A percentile compares a stretch with the other conserved stretches of the same genome.
These are phyloP conservation scores for Muschampia plurimacula DNA, from an alignment of 2,888 invertebrate species.

Conservation along the genomic window DNA sequence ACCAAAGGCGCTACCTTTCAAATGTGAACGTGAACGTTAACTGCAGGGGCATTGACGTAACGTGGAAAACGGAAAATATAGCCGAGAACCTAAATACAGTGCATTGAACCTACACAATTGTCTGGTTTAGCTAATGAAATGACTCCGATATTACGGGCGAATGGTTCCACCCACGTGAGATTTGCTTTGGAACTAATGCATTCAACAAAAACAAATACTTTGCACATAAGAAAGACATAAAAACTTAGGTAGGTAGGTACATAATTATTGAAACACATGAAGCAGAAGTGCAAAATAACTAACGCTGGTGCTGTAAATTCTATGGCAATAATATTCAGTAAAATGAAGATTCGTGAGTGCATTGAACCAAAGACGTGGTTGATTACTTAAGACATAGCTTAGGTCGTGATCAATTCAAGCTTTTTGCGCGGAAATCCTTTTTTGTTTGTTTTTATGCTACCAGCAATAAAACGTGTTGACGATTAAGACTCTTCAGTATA, in stretches of 20 bases:
- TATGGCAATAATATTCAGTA: constrained; percentile 71
- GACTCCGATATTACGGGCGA: constrained; percentile 35
- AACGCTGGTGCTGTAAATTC: constrained; percentile 64
- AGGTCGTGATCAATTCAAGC: constrained; percentile 69
- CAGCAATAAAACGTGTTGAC: constrained; percentile 67
- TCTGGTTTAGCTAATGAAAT: constrained; percentile 56
- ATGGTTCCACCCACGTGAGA: constrained; percentile 29
- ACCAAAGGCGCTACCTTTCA: constrained; percentile 39
- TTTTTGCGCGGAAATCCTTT: constrained; percentile 70
- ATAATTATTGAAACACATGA: constrained; percentile 1
- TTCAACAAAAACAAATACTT: constrained; percentile 28
- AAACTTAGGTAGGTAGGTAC: neutral
- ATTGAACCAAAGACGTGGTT: constrained; percentile 83
- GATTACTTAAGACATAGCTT: constrained; percentile 75
- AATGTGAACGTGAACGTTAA: constrained; percentile 31
- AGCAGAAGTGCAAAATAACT: constrained; percentile 47
- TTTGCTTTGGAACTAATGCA: constrained; percentile 26
- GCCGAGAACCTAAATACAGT: constrained; percentile 64
- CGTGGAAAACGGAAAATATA: constrained; percentile 74
- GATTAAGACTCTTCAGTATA: constrained; percentile 56
- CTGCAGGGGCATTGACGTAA: constrained; percentile 50
- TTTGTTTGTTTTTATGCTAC: constrained; percentile 65
- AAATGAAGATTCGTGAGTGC: constrained; percentile 79
- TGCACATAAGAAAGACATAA: constrained; percentile 21
- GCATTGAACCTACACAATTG: constrained; percentile 68